phyloP scores from a whole-genome alignment of 2,797 vertebrate species.

The Acanthopagrus latus region DNA sequence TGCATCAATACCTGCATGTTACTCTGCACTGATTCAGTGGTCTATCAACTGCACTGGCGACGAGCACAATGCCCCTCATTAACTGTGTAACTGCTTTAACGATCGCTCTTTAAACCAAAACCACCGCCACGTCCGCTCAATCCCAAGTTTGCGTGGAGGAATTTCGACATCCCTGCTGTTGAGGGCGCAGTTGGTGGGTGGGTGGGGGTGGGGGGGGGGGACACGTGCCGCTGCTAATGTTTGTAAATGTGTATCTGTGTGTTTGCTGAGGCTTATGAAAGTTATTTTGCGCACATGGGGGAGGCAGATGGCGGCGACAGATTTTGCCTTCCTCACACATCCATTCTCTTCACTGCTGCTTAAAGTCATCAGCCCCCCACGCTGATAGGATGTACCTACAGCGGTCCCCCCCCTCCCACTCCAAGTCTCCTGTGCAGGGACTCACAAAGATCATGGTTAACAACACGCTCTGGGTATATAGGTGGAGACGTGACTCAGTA shows the following conservation, averaged over 20 bases:
- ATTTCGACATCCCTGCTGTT: conserved; percentile 34
- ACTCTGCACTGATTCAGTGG: conserved; percentile 42
- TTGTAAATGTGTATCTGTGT: conserved; percentile 59
- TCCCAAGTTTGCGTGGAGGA: background rate
- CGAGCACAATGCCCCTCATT: conserved; percentile 53
- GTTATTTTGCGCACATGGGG: conserved; percentile 62
- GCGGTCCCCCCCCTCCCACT: conserved; percentile 21
- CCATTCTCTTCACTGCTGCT: conserved; percentile 57
- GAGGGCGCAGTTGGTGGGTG: no score
- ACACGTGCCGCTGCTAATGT: conserved; percentile 37
- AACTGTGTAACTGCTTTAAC: conserved; percentile 50
- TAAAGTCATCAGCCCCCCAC: conserved; percentile 46
- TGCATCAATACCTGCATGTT: conserved; percentile 52
- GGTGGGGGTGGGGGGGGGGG: no score
- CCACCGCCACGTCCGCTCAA: conserved; percentile 10
- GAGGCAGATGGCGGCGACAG: conserved; percentile 82
- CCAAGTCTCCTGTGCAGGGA: conserved; percentile 16
- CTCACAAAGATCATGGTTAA: conserved; percentile 26
- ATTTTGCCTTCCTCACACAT: conserved; percentile 74
- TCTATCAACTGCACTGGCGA: conserved; percentile 33
- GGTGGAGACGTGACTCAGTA: conserved; percentile 1
- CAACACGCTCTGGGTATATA: conserved; percentile 9
- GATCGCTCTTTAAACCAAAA: conserved; percentile 36
- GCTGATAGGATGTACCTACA: conserved; percentile 38
- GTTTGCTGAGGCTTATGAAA: conserved; percentile 66